Evolutionary conservation across 2,888 invertebrate genomes (phyloP), one percentile per base, ranked within the genome.

Genomic region (Perdita meconis): DNA sequence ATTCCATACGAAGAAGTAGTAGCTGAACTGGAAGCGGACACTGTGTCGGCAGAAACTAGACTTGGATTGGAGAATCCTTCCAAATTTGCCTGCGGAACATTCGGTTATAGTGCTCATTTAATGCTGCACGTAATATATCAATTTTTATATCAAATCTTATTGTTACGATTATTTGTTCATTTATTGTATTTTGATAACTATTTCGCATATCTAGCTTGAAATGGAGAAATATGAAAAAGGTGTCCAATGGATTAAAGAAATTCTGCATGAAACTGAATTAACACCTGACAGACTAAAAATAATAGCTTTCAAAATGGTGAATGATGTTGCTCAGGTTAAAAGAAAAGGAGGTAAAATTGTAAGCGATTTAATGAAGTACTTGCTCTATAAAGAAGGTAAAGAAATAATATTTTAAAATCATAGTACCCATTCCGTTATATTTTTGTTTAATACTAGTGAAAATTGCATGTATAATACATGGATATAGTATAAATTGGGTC

Each of bases 221-320:
- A 94, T 95, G 0, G 93, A 94, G 61, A 97, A 97, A 89, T 97
- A 97, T 89, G 93, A 94, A 16, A 94, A 94, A 78, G 96, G 97
- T 0, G 95, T 98, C 12, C 93, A 95, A 63, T 97, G 97, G 95
- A 91, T 97, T 63, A 94, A 95, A 81, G 96, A 97, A 86, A 93
- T 98, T 34, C 89, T 98, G 36, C 96, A 95, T 87, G 92, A 95
- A 6, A 95, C 96, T 0, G 94, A 95, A 81, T 94, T 97, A 83
- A 95, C 95, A 0, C 94, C 94, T 13, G 97, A 97, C 61, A 93
- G 97, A 78, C 91, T 97, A 55, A 94, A 95, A 86, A 95, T 97
- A 30, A 95, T 97, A 81, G 96, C 96, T 0, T 95, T 95, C 78
- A 96, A 97, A 91, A 94, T 98, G 93, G 94, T 96, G 57, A 97